Evolutionary conservation across 2,113 vertebrate genomes (phyloP).

Genomic region (Marmota monax): DNA sequence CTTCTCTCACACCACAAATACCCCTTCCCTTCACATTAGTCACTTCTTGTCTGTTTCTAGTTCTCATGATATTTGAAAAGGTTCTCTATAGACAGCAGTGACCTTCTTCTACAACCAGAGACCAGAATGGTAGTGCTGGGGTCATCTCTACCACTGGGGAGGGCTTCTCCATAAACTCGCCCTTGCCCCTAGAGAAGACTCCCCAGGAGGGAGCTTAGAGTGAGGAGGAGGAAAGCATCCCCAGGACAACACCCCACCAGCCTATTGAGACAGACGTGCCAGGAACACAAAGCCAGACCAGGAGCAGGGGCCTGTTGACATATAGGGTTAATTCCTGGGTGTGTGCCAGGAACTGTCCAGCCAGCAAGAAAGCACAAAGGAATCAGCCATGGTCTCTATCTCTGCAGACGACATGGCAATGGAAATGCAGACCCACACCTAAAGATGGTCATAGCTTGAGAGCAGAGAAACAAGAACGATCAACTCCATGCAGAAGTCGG

Average conservation of each 20-base stretch:
- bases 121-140: neutral
- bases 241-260: neutral
- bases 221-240: neutral
- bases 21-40: neutral
- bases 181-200: neutral
- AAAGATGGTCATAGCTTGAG: too few species aligned
- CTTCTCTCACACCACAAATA: neutral
- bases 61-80: conserved; percentile 29
- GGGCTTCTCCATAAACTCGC: neutral
- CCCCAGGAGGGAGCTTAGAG: neutral
- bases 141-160: neutral
- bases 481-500: neutral
- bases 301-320: neutral
- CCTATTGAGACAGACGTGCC: neutral
- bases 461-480: neutral
- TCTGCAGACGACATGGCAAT: neutral
- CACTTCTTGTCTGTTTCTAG: conserved; percentile 45
- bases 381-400: neutral
- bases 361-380: neutral
- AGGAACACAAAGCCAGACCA: neutral
- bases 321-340: neutral
- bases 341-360: neutral
- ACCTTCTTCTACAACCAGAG: neutral
- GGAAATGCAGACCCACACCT: neutral
- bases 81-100: neutral